Evolutionary conservation across 1,140 invertebrate species (phyloP).

Genomic region (Cyrtorhinus lividipennis): DNA sequence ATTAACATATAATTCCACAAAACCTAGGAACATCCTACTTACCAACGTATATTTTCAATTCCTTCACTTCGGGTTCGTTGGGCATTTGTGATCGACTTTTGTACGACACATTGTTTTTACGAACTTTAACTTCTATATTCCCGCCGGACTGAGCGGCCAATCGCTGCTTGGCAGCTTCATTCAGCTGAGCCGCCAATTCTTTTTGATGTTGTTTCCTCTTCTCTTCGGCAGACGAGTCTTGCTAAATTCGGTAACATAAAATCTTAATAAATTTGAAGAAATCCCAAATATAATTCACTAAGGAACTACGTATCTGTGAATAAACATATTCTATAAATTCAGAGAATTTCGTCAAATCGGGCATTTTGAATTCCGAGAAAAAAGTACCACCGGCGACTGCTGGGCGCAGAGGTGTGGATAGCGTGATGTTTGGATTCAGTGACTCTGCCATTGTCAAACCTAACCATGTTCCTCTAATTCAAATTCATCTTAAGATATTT

Average conservation of each 20-base stretch:
- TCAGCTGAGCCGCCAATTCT: constrained; percentile 78
- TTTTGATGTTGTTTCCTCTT: constrained; percentile 94
- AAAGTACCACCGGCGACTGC: no score
- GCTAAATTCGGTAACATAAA: constrained; percentile 28
- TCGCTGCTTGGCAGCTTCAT: constrained; percentile 82
- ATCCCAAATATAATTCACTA: constrained; percentile 10
- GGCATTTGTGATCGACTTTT: constrained; percentile 87
- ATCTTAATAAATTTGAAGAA: neutral
- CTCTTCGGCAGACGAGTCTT: constrained; percentile 91
- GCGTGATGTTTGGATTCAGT: no score
- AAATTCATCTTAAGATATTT: no score
- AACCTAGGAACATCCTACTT: no score
- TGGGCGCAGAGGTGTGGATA: no score
- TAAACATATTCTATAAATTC: no score
- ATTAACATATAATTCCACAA: no score
- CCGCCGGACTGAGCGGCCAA: constrained; percentile 72
- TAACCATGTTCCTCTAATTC: no score
- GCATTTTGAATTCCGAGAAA: no score
- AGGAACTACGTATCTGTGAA: no score
- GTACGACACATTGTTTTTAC: constrained; percentile 92
- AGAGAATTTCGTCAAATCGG: no score
- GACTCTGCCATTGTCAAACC: no score
- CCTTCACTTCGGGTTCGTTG: constrained; percentile 79
- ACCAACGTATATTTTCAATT: constrained; percentile 92
- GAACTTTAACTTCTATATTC: constrained; percentile 76